Percentiles rank a stretch among this genome's conserved stretches.
These are phyloP conservation scores for Urocyon cinereoargenteus DNA, from an alignment of 2,797 vertebrate genomes.

Conservation along the genomic window DNA sequence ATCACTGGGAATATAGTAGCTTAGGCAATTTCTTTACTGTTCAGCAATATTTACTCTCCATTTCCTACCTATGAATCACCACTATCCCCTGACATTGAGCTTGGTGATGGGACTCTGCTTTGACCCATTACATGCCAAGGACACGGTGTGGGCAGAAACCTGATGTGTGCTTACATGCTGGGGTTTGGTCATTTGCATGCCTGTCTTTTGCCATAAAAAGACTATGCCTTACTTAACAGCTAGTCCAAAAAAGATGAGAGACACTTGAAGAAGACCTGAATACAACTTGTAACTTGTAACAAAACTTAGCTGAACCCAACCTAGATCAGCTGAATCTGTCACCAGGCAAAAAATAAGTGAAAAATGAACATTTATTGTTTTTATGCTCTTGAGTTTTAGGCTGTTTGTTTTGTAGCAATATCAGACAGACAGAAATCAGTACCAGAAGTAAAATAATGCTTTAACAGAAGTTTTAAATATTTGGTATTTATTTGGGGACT, in stretches of 20 bases:
- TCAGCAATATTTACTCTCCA: not conserved
- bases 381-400: not conserved
- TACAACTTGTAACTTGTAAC: not conserved
- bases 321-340: not conserved
- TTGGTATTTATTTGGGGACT: not conserved
- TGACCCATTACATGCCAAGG: not conserved
- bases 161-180: not conserved
- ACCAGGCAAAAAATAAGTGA: not conserved
- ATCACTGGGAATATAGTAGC: not conserved
- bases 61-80: not conserved
- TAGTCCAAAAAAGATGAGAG: not conserved
- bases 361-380: not conserved
- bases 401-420: slow-evolving; percentile 13
- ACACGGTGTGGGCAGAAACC: not conserved
- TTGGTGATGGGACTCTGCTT: not conserved
- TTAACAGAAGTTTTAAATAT: slow-evolving; percentile 4
- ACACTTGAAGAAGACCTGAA: not conserved
- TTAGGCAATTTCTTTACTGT: not conserved
- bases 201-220: not conserved
- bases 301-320: not conserved
- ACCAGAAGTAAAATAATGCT: not conserved
- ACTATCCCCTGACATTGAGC: not conserved
- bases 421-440: not conserved
- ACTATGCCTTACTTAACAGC: not conserved
- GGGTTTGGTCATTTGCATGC: not conserved